Conservation (phyloP, 2,797 vertebrate genomes). For the Eidolon dupreanum region DNA sequence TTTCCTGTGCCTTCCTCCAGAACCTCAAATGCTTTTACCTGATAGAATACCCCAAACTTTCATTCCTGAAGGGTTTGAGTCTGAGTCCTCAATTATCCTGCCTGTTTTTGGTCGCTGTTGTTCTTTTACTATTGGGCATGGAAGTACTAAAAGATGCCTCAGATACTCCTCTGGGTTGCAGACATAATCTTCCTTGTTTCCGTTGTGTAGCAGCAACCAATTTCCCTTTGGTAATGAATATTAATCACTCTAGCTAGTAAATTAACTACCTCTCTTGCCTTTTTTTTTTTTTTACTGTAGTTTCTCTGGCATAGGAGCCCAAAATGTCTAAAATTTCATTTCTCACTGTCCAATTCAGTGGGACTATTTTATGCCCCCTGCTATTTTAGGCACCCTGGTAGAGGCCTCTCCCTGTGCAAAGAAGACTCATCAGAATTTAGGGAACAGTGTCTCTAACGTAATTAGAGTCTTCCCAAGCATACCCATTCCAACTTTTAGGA, state of each 20-base stretch:
- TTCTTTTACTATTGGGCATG: slow-evolving; percentile 1
- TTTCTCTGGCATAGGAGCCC: neutral
- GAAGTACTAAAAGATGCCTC: neutral
- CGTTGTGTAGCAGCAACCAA: neutral
- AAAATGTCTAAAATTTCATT: neutral
- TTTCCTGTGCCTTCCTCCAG: neutral
- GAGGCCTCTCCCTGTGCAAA: neutral
- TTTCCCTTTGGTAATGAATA: slow-evolving; percentile 41
- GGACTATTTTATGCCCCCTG: neutral
- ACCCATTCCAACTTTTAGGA: neutral
- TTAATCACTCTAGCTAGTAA: neutral
- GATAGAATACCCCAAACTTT: neutral
- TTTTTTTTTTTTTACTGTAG: neutral
- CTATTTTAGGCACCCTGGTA: neutral
- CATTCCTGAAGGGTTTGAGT: neutral
- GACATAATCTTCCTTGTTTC: neutral
- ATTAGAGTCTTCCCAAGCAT: neutral
- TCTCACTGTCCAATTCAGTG: neutral
- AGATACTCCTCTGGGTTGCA: neutral
- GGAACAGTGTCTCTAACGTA: neutral
- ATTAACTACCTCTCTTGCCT: neutral
- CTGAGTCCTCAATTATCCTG: slow-evolving; percentile 7
- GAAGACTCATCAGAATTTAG: neutral
- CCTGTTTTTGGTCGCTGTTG: neutral
- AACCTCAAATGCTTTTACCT: neutral